phyloP scores from a whole-genome alignment of 2,113 vertebrate genomes.

The Petrocephalus zakoni region DNA sequence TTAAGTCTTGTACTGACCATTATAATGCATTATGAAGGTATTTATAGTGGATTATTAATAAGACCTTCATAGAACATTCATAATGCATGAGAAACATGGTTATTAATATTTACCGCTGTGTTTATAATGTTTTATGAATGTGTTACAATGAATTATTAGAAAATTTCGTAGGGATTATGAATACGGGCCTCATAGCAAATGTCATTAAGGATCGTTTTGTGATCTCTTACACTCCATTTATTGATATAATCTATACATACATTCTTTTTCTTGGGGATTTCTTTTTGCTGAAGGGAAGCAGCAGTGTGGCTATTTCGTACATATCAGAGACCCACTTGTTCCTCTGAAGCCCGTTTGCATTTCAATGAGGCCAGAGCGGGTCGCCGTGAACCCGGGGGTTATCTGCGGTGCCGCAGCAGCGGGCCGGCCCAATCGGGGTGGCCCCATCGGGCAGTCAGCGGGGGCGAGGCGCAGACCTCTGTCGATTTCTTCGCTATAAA shows the following conservation, averaged over 20 bases:
- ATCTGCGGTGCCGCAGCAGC: constrained; percentile 89
- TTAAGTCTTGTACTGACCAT: not conserved
- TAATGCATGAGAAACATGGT: too few species aligned
- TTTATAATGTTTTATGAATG: too few species aligned
- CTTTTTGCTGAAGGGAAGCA: not conserved
- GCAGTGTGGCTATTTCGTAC: constrained; percentile 81
- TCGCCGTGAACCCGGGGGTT: constrained; percentile 93
- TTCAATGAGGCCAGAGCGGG: constrained; percentile 98
- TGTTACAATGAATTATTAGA: too few species aligned
- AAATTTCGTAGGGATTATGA: too few species aligned
- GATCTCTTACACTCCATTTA: not conserved
- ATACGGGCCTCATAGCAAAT: too few species aligned
- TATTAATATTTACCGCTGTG: too few species aligned
- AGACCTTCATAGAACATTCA: too few species aligned
- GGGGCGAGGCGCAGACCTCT: constrained; percentile 96
- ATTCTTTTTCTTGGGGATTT: not conserved
- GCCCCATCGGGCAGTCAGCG: constrained; percentile 89
- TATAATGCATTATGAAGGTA: too few species aligned
- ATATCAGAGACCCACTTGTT: constrained; percentile 96
- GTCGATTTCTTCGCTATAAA: constrained; percentile 99
- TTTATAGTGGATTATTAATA: too few species aligned
- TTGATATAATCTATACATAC: not conserved
- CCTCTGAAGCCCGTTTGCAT: constrained; percentile 93
- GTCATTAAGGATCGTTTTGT: not conserved
- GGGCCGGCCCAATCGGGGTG: constrained; percentile 80